Percentiles rank a stretch among this genome's conserved stretches.
These are phyloP conservation scores for Phaethornis superciliosus DNA, from an alignment of 2,113 vertebrate species.

Conservation along the genomic window DNA sequence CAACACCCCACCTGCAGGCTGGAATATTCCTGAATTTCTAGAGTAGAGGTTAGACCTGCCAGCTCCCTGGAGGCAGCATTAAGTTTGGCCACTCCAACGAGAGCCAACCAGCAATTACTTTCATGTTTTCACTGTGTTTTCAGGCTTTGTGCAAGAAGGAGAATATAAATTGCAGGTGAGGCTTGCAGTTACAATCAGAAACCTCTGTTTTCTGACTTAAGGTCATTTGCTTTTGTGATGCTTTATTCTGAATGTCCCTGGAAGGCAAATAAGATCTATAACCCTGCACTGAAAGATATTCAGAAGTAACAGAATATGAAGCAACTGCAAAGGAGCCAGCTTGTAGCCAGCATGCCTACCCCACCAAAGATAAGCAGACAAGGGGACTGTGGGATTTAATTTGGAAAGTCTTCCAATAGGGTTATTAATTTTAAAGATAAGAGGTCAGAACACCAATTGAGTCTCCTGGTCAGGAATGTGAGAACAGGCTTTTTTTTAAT, in stretches of 20 bases:
- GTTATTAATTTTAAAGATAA: constrained; percentile 57
- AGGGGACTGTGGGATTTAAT: neutral
- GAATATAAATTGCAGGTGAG: constrained; percentile 65
- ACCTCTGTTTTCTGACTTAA: constrained; percentile 65
- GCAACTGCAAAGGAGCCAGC: constrained; percentile 17
- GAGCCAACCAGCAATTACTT: constrained; percentile 51
- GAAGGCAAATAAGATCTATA: constrained; percentile 69
- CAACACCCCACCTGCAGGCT: constrained; percentile 40
- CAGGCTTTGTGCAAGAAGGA: constrained; percentile 46
- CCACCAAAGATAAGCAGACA: neutral
- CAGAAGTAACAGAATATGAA: constrained; percentile 45
- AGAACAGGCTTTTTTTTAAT: neutral
- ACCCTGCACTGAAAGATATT: constrained; percentile 54
- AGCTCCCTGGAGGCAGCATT: constrained; percentile 16
- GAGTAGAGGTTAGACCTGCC: constrained; percentile 22
- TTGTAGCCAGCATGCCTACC: neutral
- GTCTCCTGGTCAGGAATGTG: neutral
- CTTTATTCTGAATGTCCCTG: constrained; percentile 65
- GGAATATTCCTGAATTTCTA: neutral
- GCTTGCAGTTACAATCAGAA: constrained; percentile 41
- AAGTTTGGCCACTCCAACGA: neutral
- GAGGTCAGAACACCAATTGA: constrained; percentile 11
- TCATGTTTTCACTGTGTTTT: constrained; percentile 59
- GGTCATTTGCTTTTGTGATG: constrained; percentile 61
- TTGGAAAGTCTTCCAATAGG: neutral